Evolutionary conservation across 1,140 invertebrate species (phyloP), one percentile per base, ranked within the genome.

Genomic region (Diabrotica virgifera): DNA sequence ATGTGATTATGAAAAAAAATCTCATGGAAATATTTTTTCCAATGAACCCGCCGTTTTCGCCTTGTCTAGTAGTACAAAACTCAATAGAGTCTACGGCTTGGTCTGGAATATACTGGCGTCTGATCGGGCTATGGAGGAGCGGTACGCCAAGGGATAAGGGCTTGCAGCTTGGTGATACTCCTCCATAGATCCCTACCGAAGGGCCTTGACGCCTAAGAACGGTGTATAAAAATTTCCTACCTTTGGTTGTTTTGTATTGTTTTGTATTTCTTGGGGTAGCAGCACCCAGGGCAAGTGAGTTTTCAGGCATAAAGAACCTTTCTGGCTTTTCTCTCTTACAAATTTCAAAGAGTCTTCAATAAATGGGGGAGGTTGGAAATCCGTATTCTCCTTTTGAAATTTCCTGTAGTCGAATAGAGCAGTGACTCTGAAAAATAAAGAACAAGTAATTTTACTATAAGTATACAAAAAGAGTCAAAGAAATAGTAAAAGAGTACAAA

Each of bases 201-300:
- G n/a, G n/a, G n/a, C n/a, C n/a, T n/a, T n/a, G n/a, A n/a, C n/a
- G n/a, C n/a, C n/a, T n/a, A n/a, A n/a, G n/a, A n/a, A n/a, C n/a
- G n/a, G n/a, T n/a, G n/a, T n/a, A n/a, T n/a, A n/a, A n/a, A n/a
- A 24, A 4, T 24, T 14, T 40, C 68, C 59, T 76, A 80, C 77
- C 74, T 83, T 84, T 5, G 83, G 79, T 50, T 80, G 81, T 37
- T 77, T 83, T 13, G 71, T 70, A 59, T 80, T 78, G 14, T 74
- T 79, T 71, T 81, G 80, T 24, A 88, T 75, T 71, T 86, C 80
- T 7, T 79, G 79, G 0, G 90, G 90, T 37, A 92, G 74, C 3
- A 91, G 75, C 54, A 82, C 80, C 12, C 84, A 84, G 0, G 90
- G 89, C 14, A 93, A 73, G 79, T 93, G 91, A 0, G 87, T 87